These are phyloP conservation scores for Pyralis farinalis DNA, from an alignment of 2,888 invertebrate species.

Conservation along the genomic window DNA sequence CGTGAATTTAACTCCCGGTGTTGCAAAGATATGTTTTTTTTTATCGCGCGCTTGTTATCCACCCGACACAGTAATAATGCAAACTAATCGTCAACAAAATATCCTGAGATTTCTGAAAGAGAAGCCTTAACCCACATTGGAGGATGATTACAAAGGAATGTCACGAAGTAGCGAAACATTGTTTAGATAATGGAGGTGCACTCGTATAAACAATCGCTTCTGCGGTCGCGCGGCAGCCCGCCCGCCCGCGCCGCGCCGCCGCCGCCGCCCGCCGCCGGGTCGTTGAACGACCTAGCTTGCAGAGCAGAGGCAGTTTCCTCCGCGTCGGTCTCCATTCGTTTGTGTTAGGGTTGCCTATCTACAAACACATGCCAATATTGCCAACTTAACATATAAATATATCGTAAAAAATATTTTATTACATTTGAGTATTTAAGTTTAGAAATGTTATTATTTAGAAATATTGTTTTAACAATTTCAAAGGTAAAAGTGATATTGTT, in stretches of 20 bases:
- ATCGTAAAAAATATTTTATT: too few relatives aligned
- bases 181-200: constrained; percentile 70
- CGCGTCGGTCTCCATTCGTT: constrained; percentile 29
- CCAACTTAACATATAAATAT: too few relatives aligned
- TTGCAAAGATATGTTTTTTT: too few relatives aligned
- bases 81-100: constrained; percentile 22
- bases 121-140: constrained; percentile 73
- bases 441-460: too few relatives aligned
- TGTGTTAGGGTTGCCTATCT: constrained; percentile 13
- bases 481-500: too few relatives aligned
- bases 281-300: constrained; percentile 76
- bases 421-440: too few relatives aligned
- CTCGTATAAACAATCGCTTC: constrained; percentile 65
- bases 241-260: too few relatives aligned
- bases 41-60: too few relatives aligned
- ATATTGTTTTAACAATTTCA: too few relatives aligned
- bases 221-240: constrained; percentile 45
- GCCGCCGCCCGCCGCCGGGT: too few relatives aligned
- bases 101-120: constrained; percentile 38
- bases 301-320: constrained; percentile 37
- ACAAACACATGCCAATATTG: neutral
- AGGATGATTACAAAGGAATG: constrained; percentile 73
- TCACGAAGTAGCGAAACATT: constrained; percentile 70
- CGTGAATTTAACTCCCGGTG: too few relatives aligned
- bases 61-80: too few relatives aligned